Base-by-base conservation (phyloP, 2,888 invertebrate species). In the Agrilus biguttatus region DNA sequence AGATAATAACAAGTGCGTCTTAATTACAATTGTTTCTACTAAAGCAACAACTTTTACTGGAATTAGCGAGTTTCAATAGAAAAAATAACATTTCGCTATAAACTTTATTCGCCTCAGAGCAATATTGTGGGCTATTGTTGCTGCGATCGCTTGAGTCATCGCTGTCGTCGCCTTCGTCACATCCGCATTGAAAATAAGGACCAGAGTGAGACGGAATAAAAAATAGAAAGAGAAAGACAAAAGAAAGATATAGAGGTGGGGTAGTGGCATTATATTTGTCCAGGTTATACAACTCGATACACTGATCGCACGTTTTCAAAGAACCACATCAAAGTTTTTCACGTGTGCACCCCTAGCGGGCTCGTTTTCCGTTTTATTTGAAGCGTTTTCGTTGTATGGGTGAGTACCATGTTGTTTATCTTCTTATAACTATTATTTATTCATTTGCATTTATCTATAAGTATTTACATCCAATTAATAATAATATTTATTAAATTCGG, bases 331-430 rank as follows among this genome's bases (percentile, higher is more conserved):
- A 14, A 36, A 37, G 12, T 40, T 36, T 32, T 36, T 12, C 33
- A 19, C 40, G 37, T 37, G 33, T 37, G 39, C 41, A 39, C 28
- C 28, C 28, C 28, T 28, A 41, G 42, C 23, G 41, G 42, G 42
- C 41, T 42, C 35, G 39, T 43, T 42, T 46, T 47, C 14, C 33
- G 44, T 47, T 47, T 47, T 47, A 47, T 47, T 47, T 47, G 40
- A 33, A 34, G 10, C 37, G 41, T 47, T 47, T 45, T 45, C 40
- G 47, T 47, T 47, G 47, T 47, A 47, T 47, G 47, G 47, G 47
- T 47, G 37, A 47, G 47, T 45, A 34, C 5, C 28, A 33, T 19
- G 17, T 39, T 32, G 28, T 17, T 28, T 39, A 33, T 33, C 32
- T 39, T 39, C 8, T 36, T 28, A 17, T 41, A 36, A 17, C n/a